Evolutionary conservation across 2,113 vertebrate species (phyloP).

Genomic region (Jacana jacana): DNA sequence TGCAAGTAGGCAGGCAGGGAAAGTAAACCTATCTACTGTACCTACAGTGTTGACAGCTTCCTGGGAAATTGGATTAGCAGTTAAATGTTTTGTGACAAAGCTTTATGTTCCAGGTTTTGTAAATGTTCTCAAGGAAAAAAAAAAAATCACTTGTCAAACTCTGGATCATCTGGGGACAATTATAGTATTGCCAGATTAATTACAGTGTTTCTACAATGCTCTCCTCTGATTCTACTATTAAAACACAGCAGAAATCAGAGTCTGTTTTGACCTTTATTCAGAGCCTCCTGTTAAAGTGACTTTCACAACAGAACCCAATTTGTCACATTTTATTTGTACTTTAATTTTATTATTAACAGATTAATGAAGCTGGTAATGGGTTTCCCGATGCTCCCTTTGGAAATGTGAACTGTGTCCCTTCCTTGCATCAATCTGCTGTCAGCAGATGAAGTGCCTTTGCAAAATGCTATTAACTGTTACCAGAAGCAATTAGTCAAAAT

Average conservation of each 20-base stretch:
- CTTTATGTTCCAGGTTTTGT: slow-evolving; percentile 7
- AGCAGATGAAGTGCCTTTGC: slow-evolving; percentile 54
- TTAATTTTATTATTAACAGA: slow-evolving; percentile 72
- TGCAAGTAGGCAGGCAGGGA: background rate
- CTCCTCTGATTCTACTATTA: slow-evolving; percentile 32
- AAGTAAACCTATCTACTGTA: background rate
- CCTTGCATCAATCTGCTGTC: slow-evolving; percentile 60
- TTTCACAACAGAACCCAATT: slow-evolving; percentile 57
- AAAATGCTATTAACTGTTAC: slow-evolving; percentile 63
- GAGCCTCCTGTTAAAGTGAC: slow-evolving; percentile 31
- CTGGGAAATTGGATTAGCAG: slow-evolving; percentile 6
- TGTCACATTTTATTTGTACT: slow-evolving; percentile 64
- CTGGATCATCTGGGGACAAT: slow-evolving; percentile 20
- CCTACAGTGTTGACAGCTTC: background rate
- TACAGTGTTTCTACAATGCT: background rate
- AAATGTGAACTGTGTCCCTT: slow-evolving; percentile 57
- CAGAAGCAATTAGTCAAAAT: slow-evolving; percentile 61
- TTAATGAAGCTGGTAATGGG: slow-evolving; percentile 65
- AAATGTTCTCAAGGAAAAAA: background rate
- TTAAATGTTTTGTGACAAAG: background rate
- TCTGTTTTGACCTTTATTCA: slow-evolving; percentile 60
- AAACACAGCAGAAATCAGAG: slow-evolving; percentile 25
- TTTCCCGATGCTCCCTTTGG: slow-evolving; percentile 53
- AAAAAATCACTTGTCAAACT: background rate
- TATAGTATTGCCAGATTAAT: slow-evolving; percentile 36